Evolutionary conservation across 2,113 vertebrate genomes (phyloP).

Genomic region (Oncorhynchus masou): DNA sequence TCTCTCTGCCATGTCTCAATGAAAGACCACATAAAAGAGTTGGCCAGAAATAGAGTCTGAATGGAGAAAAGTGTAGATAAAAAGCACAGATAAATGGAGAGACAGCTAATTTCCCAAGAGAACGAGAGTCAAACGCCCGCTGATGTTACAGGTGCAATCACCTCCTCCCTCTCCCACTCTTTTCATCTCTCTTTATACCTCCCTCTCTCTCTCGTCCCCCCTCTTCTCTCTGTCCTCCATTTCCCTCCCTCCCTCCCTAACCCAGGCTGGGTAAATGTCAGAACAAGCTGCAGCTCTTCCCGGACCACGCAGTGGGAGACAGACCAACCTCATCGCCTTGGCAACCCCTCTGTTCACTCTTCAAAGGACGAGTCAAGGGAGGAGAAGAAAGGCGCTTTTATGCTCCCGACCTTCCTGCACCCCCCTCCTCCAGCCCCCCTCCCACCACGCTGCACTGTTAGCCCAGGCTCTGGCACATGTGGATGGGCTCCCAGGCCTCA

Average conservation of each 20-base stretch:
- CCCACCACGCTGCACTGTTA: slow-evolving; percentile 53
- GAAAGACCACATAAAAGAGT: slow-evolving; percentile 52
- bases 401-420: slow-evolving; percentile 61
- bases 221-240: slow-evolving; percentile 24
- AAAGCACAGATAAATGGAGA: slow-evolving; percentile 43
- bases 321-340: slow-evolving; percentile 77
- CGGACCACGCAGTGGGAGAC: slow-evolving; percentile 75
- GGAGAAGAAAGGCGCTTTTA: slow-evolving; percentile 78
- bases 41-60: slow-evolving; percentile 29
- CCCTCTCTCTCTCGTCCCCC: slow-evolving; percentile 3
- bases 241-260: slow-evolving; percentile 47
- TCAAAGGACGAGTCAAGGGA: slow-evolving; percentile 68
- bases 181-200: neutral
- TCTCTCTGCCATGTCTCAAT: slow-evolving; percentile 47
- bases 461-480: slow-evolving; percentile 69
- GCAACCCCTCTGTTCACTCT: slow-evolving; percentile 74
- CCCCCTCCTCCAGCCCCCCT: slow-evolving; percentile 21
- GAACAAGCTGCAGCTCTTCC: slow-evolving; percentile 78
- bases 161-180: neutral
- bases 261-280: slow-evolving; percentile 77
- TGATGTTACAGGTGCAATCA: slow-evolving; percentile 63
- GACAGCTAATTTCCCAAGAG: slow-evolving; percentile 40
- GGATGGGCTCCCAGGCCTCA: slow-evolving; percentile 70
- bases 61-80: slow-evolving; percentile 38
- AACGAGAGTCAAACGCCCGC: slow-evolving; percentile 29